Conservation (phyloP, 1,140 invertebrate genomes). For the Ceratina japonica region DNA sequence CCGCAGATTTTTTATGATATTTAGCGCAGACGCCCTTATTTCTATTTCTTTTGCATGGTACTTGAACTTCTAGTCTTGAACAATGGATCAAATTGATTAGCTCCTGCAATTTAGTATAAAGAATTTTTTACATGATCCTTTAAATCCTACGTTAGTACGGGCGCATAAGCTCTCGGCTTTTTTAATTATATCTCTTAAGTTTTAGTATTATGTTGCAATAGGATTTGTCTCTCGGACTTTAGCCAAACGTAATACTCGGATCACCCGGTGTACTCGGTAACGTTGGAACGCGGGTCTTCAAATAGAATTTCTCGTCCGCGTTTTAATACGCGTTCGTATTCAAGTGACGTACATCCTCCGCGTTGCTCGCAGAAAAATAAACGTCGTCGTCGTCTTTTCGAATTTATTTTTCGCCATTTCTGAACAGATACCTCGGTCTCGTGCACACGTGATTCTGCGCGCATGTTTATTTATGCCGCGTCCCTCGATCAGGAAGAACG, state of each 20-base stretch:
- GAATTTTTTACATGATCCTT: too few species aligned
- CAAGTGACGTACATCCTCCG: constrained; percentile 7
- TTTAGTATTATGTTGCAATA: neutral
- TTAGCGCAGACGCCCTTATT: too few species aligned
- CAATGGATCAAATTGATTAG: too few species aligned
- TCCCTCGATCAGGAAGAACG: neutral
- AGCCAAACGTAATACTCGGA: too few species aligned
- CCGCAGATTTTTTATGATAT: too few species aligned
- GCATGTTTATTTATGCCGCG: constrained; percentile 40
- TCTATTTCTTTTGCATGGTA: too few species aligned
- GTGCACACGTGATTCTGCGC: neutral
- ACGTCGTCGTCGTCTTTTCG: neutral
- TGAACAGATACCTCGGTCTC: neutral
- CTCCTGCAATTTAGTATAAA: too few species aligned
- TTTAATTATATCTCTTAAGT: neutral
- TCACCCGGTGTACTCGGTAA: neutral
- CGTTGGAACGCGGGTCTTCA: neutral
- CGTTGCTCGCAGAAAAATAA: constrained; percentile 28
- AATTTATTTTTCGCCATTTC: constrained; percentile 9
- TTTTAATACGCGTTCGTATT: constrained; percentile 26
- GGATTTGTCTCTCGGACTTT: neutral
- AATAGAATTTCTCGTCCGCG: constrained; percentile 13
- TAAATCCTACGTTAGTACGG: too few species aligned
- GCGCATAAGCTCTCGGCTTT: neutral
- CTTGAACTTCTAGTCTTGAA: too few species aligned